Base-by-base conservation (phyloP, 2,113 vertebrate genomes). In the Osmerus eperlanus region DNA sequence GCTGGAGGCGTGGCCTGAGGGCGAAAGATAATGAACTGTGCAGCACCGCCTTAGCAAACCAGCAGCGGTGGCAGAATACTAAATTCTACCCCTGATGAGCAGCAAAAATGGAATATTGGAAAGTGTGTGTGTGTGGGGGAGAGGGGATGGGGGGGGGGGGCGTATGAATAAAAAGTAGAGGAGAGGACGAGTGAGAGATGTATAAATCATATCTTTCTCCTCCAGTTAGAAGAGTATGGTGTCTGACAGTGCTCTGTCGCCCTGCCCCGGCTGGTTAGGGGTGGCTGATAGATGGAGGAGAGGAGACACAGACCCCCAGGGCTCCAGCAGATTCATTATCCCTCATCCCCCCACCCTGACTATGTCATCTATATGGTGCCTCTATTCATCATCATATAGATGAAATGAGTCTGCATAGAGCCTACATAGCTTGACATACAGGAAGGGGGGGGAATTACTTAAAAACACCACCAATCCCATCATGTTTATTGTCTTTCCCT, bases 281-380 rank as follows among this genome's bases (percentile, higher is more conserved):
- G 76, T 68, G 18, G 74, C 67, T 86, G 88, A 89, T 87, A 83
- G 81, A 88, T 88, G 75, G 72, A 68, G 63, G 67, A 71, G 70
- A 73, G 14, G 77, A 87, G 81, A 78, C 78, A 71, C 78, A 82
- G 83, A 83, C 85, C 84, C 84, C 84, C 56, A 66, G 76, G 88
- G 86, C 76, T 78, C 78, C 79, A 81, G 83, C 84, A 79, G 78
- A 79, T 82, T 88, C 80, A 88, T 87, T 87, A 85, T 75, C 71
- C 61, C 70, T 81, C 3, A 16, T 65, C 71, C 78, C 80, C 74
- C 63, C 7, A 23, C 23, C 13, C 8, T 13, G 23, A 21, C n/a
- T 29, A 62, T 29, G 60, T 62, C 60, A 62, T 23, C 60, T 18
- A 15, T n/a, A 62, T 61, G 47, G 62, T 70, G 74, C 78, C 77